These are phyloP conservation scores for Papilio aristodemus DNA, from an alignment of 1,140 invertebrate species.

Conservation along the genomic window DNA sequence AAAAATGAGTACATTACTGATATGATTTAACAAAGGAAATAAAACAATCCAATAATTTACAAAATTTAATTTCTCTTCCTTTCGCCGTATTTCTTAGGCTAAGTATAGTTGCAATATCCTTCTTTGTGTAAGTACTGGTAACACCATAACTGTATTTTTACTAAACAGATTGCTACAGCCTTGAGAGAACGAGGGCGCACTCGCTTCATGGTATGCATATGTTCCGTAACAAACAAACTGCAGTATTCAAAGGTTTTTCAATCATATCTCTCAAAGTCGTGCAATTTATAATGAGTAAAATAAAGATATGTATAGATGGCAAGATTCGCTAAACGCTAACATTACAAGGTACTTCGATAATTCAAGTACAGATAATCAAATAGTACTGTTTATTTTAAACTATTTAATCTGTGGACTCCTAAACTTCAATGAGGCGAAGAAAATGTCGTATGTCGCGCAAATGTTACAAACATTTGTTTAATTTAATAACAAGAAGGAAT, in stretches of 20 bases:
- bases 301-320: conserved; percentile 67
- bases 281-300: conserved; percentile 54
- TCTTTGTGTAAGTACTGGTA: conserved; percentile 74
- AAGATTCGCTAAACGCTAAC: conserved; percentile 79
- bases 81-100: conserved; percentile 72
- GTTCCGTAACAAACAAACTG: not conserved
- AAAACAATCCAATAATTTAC: conserved; percentile 74
- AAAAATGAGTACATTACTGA: too few relatives aligned
- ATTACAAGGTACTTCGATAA: conserved; percentile 43
- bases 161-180: conserved; percentile 55
- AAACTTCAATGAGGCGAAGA: not conserved
- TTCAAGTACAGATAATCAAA: conserved; percentile 22
- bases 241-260: not conserved
- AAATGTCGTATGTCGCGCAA: not conserved
- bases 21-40: conserved; percentile 31
- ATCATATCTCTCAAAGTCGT: conserved; percentile 43
- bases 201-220: conserved; percentile 13
- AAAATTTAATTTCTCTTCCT: conserved; percentile 77
- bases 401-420: conserved; percentile 13
- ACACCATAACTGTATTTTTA: conserved; percentile 68
- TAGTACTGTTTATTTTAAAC: conserved; percentile 16
- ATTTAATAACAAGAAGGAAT: conserved; percentile 62
- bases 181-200: conserved; percentile 43
- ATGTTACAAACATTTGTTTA: conserved; percentile 27
- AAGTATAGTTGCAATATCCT: conserved; percentile 67